Evolutionary conservation across 2,888 invertebrate genomes (phyloP), one percentile per base, ranked within the genome.

Genomic region (Lepetodrilus schrolli): DNA sequence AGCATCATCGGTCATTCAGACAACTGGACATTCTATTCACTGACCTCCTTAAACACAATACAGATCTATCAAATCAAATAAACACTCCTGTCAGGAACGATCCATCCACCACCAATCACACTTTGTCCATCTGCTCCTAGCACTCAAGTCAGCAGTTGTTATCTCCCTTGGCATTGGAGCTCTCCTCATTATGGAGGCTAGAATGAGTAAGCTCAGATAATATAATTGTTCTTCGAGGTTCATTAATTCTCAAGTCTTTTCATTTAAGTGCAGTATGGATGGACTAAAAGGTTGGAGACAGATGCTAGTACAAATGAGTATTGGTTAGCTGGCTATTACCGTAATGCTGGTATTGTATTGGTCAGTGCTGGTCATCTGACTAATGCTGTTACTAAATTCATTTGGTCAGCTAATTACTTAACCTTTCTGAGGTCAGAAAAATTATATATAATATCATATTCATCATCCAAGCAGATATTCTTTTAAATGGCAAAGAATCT

Each of bases 61-160:
- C 26, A 58, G 30, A 30, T 58, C 58, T 58, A 58, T 58, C 58
- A 58, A 58, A 58, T 58, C 58, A 58, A 58, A 58, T 58, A 58
- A 58, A 58, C 58, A 58, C 58, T 17, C 58, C 34, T 58, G 58
- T 58, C 58, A 58, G n/a, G 26, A 17, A 30, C 34, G 34, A 58
- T 58, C 34, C 58, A 58, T 34, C 58, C 30, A 26, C 30, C 26
- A 34, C 34, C 58, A 58, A 58, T 58, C 58, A 58, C 58, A 23
- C 58, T 30, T 34, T 4, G 17, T 17, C 58, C 58, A 58, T 58
- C 58, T 58, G 58, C 26, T 58, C 58, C 34, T n/a, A 34, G 17
- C 26, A 30, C 30, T 17, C 5, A n/a, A 26, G 34, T 58, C 58
- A 30, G 58, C n/a, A 58, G 26, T 43, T 13, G 26, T 58, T 58